Conservation (phyloP, 1,140 invertebrate species). For the Heliconius himera region DNA sequence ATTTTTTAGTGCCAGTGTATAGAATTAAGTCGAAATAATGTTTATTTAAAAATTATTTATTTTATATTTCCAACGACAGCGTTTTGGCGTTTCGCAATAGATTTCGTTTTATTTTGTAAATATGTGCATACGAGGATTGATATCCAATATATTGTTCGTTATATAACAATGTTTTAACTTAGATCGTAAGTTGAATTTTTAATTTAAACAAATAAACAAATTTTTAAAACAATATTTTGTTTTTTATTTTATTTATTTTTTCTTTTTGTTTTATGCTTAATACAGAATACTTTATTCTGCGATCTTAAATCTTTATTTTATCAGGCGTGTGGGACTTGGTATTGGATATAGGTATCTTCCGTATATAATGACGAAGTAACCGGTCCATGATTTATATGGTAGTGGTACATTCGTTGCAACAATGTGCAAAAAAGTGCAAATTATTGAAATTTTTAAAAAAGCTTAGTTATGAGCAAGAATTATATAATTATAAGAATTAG, state of each 20-base stretch:
- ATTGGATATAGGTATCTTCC: no score
- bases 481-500: no score
- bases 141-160: constrained; percentile 56
- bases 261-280: background rate
- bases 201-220: constrained; percentile 58
- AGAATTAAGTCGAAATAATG: constrained; percentile 45
- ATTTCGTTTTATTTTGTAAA: constrained; percentile 70
- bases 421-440: no score
- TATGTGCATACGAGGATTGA: constrained; percentile 74
- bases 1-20: constrained; percentile 58
- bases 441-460: no score
- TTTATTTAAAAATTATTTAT: constrained; percentile 66
- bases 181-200: constrained; percentile 50
- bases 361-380: no score
- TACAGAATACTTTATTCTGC: no score
- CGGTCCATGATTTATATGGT: no score
- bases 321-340: no score
- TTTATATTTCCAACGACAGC: constrained; percentile 47
- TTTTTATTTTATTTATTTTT: background rate
- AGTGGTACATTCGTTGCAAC: no score
- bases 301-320: no score
- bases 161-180: constrained; percentile 57
- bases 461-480: no score
- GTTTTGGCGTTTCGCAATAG: constrained; percentile 51
- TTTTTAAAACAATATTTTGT: constrained; percentile 45